A percentile compares a stretch with the other conserved stretches of the same genome.
Evolutionary conservation across 1,140 invertebrate species (phyloP).

Genomic region (Drosophila fuyamai): DNA sequence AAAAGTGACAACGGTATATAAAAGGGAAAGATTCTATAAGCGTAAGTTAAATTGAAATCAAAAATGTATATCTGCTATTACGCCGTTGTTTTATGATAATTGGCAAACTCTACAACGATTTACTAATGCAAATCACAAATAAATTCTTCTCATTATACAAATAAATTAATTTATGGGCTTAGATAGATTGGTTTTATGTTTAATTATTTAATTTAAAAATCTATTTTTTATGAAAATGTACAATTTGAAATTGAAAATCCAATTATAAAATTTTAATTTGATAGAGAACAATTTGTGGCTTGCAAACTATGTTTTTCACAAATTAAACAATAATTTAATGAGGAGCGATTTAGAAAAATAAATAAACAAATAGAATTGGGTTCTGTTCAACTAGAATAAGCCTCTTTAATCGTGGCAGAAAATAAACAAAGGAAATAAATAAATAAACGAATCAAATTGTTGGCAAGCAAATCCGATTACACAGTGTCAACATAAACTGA

Average conservation of each 20-base stretch:
- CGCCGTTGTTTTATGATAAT: neutral
- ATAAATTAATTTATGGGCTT: neutral
- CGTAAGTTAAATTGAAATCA: no score
- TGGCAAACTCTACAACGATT: neutral
- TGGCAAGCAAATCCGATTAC: constrained; percentile 33
- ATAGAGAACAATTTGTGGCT: neutral
- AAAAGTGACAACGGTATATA: no score
- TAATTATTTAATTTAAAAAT: constrained; percentile 9
- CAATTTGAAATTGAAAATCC: neutral
- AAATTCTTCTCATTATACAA: neutral
- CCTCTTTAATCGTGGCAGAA: neutral
- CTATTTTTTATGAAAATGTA: neutral
- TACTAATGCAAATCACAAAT: neutral
- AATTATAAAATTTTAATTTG: neutral
- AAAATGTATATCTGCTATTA: neutral
- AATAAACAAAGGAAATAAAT: constrained; percentile 10
- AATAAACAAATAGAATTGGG: neutral
- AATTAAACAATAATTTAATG: neutral
- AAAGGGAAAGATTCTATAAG: no score
- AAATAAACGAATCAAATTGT: constrained; percentile 18
- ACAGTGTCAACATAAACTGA: constrained; percentile 5
- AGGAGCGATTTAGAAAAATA: neutral
- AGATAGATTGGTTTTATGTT: neutral
- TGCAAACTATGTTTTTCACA: neutral
- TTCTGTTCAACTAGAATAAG: constrained; percentile 2